Conservation (phyloP, 2,797 vertebrate genomes). For the Adrianichthys oophorus region DNA sequence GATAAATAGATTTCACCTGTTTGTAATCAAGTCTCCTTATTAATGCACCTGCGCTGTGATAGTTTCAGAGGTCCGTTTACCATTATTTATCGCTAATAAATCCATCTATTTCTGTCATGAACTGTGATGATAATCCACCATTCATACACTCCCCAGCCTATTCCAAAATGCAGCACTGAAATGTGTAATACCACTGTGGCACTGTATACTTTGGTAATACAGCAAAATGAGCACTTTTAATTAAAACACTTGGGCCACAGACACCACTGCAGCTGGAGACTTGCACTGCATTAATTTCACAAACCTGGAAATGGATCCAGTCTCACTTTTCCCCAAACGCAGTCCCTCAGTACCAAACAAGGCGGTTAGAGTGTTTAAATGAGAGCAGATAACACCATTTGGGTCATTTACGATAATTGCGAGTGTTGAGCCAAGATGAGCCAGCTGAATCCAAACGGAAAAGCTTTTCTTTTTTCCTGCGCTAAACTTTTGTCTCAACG, state of each 20-base stretch:
- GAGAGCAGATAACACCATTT: slow-evolving; percentile 19
- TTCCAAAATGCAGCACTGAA: slow-evolving; percentile 5
- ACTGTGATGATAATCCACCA: slow-evolving; percentile 1
- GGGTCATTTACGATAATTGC: slow-evolving; percentile 17
- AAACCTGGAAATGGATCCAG: slow-evolving; percentile 5
- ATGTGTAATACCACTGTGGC: slow-evolving; percentile 8
- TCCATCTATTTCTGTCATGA: slow-evolving; percentile 18
- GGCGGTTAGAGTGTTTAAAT: slow-evolving; percentile 17
- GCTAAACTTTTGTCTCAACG: background rate
- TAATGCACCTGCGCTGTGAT: too few species aligned
- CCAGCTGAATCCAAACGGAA: background rate
- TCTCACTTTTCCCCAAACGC: slow-evolving; percentile 4
- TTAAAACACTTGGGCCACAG: slow-evolving; percentile 22
- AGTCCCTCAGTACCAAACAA: background rate
- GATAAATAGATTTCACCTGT: too few species aligned
- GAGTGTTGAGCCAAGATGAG: background rate
- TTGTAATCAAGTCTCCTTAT: too few species aligned
- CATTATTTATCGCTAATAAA: slow-evolving; percentile 50
- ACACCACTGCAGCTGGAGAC: slow-evolving; percentile 15
- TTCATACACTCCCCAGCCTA: background rate
- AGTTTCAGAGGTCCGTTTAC: too few species aligned
- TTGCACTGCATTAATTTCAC: slow-evolving; percentile 6
- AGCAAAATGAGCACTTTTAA: slow-evolving; percentile 19
- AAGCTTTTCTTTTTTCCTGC: background rate
- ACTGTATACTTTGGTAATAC: slow-evolving; percentile 10